Conservation (phyloP, 2,113 vertebrate species). For the Tenrec ecaudatus region DNA sequence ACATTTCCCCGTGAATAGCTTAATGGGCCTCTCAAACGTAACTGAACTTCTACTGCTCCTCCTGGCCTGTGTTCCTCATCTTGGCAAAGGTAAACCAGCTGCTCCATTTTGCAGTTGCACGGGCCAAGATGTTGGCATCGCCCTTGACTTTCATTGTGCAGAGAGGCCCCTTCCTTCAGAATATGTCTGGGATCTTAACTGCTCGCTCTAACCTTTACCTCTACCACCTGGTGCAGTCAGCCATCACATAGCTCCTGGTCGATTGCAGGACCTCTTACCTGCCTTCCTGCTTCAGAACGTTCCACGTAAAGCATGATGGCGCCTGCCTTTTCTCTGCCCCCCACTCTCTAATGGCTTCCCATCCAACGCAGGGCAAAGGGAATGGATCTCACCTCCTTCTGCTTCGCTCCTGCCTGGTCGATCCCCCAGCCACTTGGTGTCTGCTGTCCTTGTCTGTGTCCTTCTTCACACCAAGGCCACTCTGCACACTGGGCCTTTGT, state of each 20-base stretch:
- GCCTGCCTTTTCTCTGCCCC: not conserved
- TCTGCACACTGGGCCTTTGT: not conserved
- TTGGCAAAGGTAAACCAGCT: conserved; percentile 36
- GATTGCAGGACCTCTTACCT: not conserved
- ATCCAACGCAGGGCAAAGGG: not conserved
- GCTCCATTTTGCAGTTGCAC: not conserved
- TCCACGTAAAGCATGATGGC: conserved; percentile 8
- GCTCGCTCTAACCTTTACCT: not conserved
- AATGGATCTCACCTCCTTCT: not conserved
- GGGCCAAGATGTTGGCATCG: not conserved
- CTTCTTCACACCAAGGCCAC: not conserved
- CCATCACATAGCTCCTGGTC: not conserved
- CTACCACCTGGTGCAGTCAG: not conserved
- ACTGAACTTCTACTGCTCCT: not conserved
- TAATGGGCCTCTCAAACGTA: conserved; percentile 21
- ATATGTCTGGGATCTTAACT: not conserved
- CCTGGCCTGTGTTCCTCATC: conserved; percentile 14
- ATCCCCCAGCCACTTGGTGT: not conserved
- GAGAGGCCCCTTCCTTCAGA: not conserved
- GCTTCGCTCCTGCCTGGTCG: too few relatives aligned
- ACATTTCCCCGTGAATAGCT: not conserved
- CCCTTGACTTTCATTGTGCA: not conserved
- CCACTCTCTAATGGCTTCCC: not conserved
- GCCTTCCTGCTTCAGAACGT: conserved; percentile 41
- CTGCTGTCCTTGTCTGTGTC: not conserved